Evolutionary conservation across 2,797 vertebrate genomes (phyloP), one percentile per base, ranked within the genome.

Genomic region (Leuciscus waleckii): DNA sequence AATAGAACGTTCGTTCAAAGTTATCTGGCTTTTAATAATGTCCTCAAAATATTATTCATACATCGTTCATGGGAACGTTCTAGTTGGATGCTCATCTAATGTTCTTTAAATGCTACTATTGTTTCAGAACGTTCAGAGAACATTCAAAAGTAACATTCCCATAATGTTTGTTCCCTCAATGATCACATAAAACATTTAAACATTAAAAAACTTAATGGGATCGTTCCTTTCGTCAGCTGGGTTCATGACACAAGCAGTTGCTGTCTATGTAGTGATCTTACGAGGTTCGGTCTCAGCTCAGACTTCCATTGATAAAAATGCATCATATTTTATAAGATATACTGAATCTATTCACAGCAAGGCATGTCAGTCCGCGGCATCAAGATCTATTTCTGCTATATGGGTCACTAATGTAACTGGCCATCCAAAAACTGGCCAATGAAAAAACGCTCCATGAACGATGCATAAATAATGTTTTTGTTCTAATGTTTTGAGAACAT

Each of bases 381-480:
- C 32, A 61, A 87, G 23, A 70, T 83, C 86, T 84, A 75, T 83
- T 83, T 83, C 54, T 84, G 76, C 65, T 39, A 74, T 58, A 23
- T 82, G 80, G 85, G 80, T 82, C 85, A 82, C 39, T 79, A 86
- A 81, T 39, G 49, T 61, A 82, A 78, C 75, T 63, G 4, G 16
- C 17, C 76, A 74, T 83, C 68, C 69, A 87, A 54, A 87, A 46
- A 46, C 1, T 1, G 3, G 0, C 1, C 14, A 51, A 51, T 46
- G 49, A 51, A 17, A 49, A 51, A 58, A 58, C 1, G 9, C 3
- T 23, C 11, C 13, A 46, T 14, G 43, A 46, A 46, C 4, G 43
- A 46, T 46, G 4, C 29, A 29, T 29, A 29, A 29, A 29, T 29
- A 29, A 14, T 46, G 4, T 46, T 14, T 46, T 46, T 46, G 46